phyloP scores from a whole-genome alignment of 1,140 invertebrate species.

The Drosophila novamexicana region DNA sequence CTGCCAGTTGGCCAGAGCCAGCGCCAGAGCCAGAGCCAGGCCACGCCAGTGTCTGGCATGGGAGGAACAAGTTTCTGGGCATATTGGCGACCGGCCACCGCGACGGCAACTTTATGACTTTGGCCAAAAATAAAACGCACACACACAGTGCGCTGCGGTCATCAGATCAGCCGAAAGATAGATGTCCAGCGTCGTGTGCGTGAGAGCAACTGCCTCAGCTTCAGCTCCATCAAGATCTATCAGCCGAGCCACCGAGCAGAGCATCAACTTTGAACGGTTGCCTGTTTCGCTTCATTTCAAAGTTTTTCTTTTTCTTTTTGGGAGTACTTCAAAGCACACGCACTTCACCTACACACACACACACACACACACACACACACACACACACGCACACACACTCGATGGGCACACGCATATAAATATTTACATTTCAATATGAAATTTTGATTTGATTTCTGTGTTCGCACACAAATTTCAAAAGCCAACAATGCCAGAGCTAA shows the following conservation, averaged over 20 bases:
- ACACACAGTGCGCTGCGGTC: slow-evolving; percentile 65
- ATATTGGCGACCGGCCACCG: slow-evolving; percentile 58
- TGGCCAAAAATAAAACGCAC: slow-evolving; percentile 80
- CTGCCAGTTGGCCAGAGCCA: slow-evolving; percentile 45
- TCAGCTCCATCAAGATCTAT: slow-evolving; percentile 44
- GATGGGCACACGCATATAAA: slow-evolving; percentile 58
- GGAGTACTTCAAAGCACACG: slow-evolving; percentile 73
- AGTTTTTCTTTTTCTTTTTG: slow-evolving; percentile 20
- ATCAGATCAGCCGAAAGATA: slow-evolving; percentile 63
- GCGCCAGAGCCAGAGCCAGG: background rate
- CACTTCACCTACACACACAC: slow-evolving; percentile 63
- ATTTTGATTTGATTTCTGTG: slow-evolving; percentile 74
- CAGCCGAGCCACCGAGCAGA: background rate
- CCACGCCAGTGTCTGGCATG: background rate
- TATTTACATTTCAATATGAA: slow-evolving; percentile 80
- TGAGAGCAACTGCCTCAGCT: slow-evolving; percentile 47
- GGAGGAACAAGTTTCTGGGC: slow-evolving; percentile 71
- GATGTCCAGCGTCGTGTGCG: slow-evolving; percentile 58
- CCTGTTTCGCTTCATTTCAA: slow-evolving; percentile 34
- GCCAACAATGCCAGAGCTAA: slow-evolving; percentile 51
- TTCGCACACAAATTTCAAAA: slow-evolving; percentile 55
- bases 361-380: slow-evolving; percentile 50
- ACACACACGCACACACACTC: slow-evolving; percentile 42
- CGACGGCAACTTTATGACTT: slow-evolving; percentile 67
- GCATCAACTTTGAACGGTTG: slow-evolving; percentile 71